Conservation (phyloP, 2,797 vertebrate genomes). For the Brachyrhaphis roseni region DNA sequence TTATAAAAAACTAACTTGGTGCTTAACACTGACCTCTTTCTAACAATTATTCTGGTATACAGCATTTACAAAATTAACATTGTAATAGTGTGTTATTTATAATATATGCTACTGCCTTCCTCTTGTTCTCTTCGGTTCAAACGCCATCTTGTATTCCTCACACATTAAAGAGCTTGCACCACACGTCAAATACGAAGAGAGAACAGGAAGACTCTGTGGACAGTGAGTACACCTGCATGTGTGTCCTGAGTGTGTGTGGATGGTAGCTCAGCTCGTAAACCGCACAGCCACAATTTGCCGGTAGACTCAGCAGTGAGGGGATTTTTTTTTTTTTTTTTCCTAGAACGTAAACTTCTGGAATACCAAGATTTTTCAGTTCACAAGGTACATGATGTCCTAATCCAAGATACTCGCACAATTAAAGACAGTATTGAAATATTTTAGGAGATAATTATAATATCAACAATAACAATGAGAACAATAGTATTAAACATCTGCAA, state of each 20-base stretch:
- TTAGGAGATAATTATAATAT: slow-evolving; percentile 79
- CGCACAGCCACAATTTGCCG: slow-evolving; percentile 66
- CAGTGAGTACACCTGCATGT: slow-evolving; percentile 79
- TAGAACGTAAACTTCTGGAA: slow-evolving; percentile 70
- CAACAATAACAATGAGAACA: slow-evolving; percentile 74
- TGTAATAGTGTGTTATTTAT: slow-evolving; percentile 77
- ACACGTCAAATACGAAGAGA: slow-evolving; percentile 75
- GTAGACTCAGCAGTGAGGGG: slow-evolving; percentile 69
- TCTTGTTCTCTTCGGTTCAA: slow-evolving; percentile 72
- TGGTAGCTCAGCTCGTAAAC: slow-evolving; percentile 73
- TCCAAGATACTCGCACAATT: slow-evolving; percentile 79
- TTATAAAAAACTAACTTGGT: slow-evolving; percentile 82
- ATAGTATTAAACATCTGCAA: slow-evolving; percentile 79
- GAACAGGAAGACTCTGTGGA: slow-evolving; percentile 83
- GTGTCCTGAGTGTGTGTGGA: slow-evolving; percentile 76
- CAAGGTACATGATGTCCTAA: slow-evolving; percentile 70
- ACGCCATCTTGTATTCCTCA: slow-evolving; percentile 49
- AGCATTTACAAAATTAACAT: slow-evolving; percentile 83
- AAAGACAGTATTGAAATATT: slow-evolving; percentile 82
- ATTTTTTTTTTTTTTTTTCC: slow-evolving; percentile 20
- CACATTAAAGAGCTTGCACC: slow-evolving; percentile 66
- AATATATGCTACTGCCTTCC: slow-evolving; percentile 82
- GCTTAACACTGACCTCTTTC: slow-evolving; percentile 80
- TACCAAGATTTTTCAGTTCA: slow-evolving; percentile 73
- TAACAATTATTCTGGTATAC: slow-evolving; percentile 83